Base-by-base conservation (phyloP, 2,888 invertebrate species). In the Augochlorella aurata region DNA sequence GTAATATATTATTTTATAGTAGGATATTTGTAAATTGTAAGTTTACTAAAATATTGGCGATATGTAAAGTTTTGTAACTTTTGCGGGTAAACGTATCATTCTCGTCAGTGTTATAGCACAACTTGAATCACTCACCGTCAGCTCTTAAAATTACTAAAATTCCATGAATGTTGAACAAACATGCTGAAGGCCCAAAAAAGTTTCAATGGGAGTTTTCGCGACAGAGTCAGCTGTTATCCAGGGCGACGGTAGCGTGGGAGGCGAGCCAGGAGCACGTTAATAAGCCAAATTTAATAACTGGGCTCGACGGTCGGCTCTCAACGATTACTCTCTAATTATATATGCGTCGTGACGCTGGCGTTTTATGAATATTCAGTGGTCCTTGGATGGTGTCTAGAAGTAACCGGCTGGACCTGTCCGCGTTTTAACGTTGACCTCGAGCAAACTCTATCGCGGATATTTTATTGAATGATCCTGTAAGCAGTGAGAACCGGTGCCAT, bases 271-370 rank as follows among this genome's bases (percentile, higher is more conserved):
- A 44, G n/a, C 38, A 61, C 21, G 65, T 58, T 68, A 76, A 82
- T 82, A 67, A 68, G 52, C 38, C 29, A 82, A 84, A 71, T 84
- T 84, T 84, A 66, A 86, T 74, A 74, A 58, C 65, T 24, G 38
- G 2, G 24, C 7, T n/a, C 8, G n/a, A 7, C 45, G 24, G 38
- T 5, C 5, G 16, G 69, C 58, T 67, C 18, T 9, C 66, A 38
- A 70, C 79, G 58, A 79, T 67, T 74, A 44, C 73, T 50, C 18
- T 79, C 70, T 79, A 70, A 81, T 73, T 76, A 70, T 54, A 63
- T 24, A 38, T 18, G 8, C 29, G 29, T 45, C 65, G n/a, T n/a
- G 63, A 50, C 44, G 71, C 44, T 18, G 47, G 47, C 71, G 29
- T 79, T 80, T 80, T 72, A 75, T 80, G 75, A 80, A 75, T 75